These are phyloP conservation scores for Scaptomyza caliginosa DNA, from an alignment of 2,888 invertebrate species.

Conservation along the genomic window DNA sequence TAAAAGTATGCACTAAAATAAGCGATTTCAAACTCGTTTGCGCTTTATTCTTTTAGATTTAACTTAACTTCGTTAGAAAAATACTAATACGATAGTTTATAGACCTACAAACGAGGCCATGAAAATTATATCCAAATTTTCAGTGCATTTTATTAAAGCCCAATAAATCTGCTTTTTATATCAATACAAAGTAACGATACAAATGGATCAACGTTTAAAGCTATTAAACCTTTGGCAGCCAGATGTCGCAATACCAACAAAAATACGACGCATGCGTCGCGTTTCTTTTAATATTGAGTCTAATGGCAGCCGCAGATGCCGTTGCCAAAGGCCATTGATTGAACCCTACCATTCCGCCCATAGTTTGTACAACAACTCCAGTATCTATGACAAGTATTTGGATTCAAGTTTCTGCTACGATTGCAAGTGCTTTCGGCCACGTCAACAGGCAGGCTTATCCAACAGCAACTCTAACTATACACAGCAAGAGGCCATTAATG, in stretches of 20 bases:
- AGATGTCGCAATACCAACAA: constrained; percentile 8
- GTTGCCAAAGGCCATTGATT: neutral
- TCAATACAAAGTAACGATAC: neutral
- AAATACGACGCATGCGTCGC: constrained; percentile 39
- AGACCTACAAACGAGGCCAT: constrained; percentile 2
- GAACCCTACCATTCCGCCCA: neutral
- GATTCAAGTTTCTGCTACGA: neutral
- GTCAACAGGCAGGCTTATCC: neutral
- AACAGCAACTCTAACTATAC: neutral
- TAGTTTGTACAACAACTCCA: neutral
- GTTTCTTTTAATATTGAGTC: constrained; percentile 46
- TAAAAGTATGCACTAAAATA: too few species aligned
- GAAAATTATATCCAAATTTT: constrained; percentile 39
- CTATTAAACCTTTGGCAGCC: constrained; percentile 7
- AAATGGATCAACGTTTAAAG: constrained; percentile 14
- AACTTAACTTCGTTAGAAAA: too few species aligned
- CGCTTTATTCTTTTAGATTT: too few species aligned
- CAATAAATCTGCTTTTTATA: constrained; percentile 3
- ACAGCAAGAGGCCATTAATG: neutral
- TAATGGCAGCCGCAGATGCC: constrained; percentile 4
- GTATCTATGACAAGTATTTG: neutral
- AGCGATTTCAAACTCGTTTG: too few species aligned
- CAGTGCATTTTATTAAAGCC: neutral
- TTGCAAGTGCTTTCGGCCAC: neutral
- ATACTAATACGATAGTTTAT: too few species aligned